Conservation (phyloP, 2,797 vertebrate genomes). For the Cirrhinus molitorella region DNA sequence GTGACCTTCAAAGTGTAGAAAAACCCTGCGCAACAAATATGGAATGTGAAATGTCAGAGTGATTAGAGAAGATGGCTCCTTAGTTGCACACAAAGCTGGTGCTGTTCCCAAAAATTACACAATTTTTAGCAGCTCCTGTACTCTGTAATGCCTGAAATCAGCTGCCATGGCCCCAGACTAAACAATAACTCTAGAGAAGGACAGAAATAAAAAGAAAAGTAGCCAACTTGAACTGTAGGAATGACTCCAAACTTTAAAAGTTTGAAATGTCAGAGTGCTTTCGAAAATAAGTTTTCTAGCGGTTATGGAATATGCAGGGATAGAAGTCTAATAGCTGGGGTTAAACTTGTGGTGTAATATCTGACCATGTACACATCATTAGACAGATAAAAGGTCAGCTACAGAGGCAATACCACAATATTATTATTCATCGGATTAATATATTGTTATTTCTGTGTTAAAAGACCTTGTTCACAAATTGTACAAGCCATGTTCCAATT, state of each 20-base stretch:
- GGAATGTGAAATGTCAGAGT: conserved; percentile 80
- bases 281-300: background rate
- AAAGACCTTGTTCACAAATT: background rate
- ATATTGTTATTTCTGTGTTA: background rate
- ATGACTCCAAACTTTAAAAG: conserved; percentile 17
- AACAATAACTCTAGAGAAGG: conserved; percentile 18
- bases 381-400: background rate
- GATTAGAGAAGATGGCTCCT: conserved; percentile 69
- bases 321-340: conserved; percentile 26
- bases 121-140: conserved; percentile 47
- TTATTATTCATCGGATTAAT: background rate
- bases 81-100: conserved; percentile 66
- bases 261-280: conserved; percentile 38
- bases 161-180: conserved; percentile 17
- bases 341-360: background rate
- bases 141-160: conserved; percentile 38
- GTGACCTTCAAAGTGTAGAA: conserved; percentile 80
- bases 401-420: background rate
- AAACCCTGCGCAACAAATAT: conserved; percentile 77
- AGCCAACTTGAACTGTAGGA: conserved; percentile 9
- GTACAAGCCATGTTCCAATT: background rate
- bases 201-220: conserved; percentile 20
- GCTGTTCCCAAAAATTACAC: conserved; percentile 69
- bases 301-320: background rate
- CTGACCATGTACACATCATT: conserved; percentile 19